phyloP scores from a whole-genome alignment of 2,797 vertebrate genomes.

The Macropodus opercularis region DNA sequence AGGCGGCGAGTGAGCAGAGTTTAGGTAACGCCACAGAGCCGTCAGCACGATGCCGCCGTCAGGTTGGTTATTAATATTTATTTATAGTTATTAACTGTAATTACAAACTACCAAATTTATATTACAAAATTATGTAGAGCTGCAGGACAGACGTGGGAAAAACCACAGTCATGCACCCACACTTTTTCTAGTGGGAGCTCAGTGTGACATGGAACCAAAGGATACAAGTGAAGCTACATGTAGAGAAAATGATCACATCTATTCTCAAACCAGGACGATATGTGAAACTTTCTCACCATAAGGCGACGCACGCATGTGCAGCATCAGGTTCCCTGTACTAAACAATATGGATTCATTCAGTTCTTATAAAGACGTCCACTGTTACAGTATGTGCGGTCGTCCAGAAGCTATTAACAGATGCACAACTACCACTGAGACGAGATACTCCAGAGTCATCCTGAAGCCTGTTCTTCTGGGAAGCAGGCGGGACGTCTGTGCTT shows the following conservation, averaged over 20 bases:
- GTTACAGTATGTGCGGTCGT: not conserved
- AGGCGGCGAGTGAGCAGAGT: constrained; percentile 44
- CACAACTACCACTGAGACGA: constrained; percentile 17
- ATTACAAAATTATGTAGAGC: not conserved
- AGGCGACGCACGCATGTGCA: no score
- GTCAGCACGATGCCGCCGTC: constrained; percentile 12
- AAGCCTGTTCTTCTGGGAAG: constrained; percentile 44
- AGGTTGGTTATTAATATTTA: constrained; percentile 21
- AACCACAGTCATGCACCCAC: not conserved
- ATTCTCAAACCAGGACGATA: not conserved
- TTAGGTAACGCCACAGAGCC: constrained; percentile 32
- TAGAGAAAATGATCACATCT: not conserved
- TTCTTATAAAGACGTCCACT: constrained; percentile 4
- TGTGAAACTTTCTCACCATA: no score
- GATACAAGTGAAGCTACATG: constrained; percentile 3
- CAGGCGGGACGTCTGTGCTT: constrained; percentile 28
- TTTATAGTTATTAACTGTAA: not conserved
- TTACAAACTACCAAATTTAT: not conserved
- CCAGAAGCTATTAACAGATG: constrained; percentile 23
- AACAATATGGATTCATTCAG: not conserved
- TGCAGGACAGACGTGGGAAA: not conserved
- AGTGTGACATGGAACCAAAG: not conserved
- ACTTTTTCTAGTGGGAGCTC: not conserved
- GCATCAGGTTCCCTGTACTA: not conserved
- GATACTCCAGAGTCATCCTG: constrained; percentile 33